Evolutionary conservation across 2,797 vertebrate genomes (phyloP).

Genomic region (Phataginus tricuspis): DNA sequence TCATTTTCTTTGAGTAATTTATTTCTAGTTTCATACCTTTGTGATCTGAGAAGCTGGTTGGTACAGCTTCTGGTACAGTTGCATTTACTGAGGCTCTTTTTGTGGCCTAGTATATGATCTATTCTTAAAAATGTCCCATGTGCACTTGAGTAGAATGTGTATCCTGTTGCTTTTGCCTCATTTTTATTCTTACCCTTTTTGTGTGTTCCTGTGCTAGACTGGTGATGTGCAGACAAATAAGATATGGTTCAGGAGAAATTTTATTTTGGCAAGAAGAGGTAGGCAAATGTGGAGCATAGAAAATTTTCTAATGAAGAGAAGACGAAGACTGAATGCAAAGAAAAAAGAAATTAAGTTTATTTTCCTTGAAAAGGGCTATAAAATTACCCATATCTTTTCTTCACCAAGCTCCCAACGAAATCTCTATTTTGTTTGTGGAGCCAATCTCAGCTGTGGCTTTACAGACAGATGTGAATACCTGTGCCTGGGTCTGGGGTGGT

Average conservation of each 20-base stretch:
- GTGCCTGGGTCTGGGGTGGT: not conserved
- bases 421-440: constrained; percentile 34
- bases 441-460: constrained; percentile 25
- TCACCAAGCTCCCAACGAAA: constrained; percentile 18
- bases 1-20: no score
- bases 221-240: constrained; percentile 9
- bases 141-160: no score
- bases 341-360: not conserved
- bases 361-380: constrained; percentile 18
- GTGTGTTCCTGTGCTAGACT: not conserved
- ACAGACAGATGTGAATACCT: not conserved
- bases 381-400: constrained; percentile 41
- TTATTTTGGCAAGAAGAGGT: not conserved
- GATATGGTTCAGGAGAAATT: constrained; percentile 16
- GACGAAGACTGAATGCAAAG: not conserved
- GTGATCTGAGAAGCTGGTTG: no score
- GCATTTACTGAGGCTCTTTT: no score
- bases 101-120: no score
- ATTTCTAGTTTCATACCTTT: no score
- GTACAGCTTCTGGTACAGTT: no score
- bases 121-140: no score
- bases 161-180: no score
- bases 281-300: constrained; percentile 47
- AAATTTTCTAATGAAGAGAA: constrained; percentile 40
- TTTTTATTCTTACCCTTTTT: not conserved